Conservation (phyloP, 2,888 invertebrate genomes). For the Acrobasis consociella region DNA sequence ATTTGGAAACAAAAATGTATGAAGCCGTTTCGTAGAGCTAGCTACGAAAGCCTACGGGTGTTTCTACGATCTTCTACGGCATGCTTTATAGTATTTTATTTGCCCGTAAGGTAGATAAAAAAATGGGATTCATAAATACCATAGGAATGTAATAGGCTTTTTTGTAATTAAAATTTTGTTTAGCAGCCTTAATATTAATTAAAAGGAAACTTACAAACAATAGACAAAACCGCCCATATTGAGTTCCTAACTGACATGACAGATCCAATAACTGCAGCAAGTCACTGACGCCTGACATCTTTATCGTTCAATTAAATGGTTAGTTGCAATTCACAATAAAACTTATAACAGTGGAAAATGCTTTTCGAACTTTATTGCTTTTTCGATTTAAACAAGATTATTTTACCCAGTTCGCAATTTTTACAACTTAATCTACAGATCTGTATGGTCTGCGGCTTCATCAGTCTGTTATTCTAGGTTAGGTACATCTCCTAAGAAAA, state of each 20-base stretch:
- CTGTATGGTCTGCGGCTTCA: too few species aligned
- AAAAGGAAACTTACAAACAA: constrained; percentile 36
- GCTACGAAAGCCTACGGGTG: too few species aligned
- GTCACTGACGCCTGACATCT: constrained; percentile 31
- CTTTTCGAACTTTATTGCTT: not conserved
- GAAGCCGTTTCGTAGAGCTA: too few species aligned
- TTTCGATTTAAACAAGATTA: not conserved
- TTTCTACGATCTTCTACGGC: too few species aligned
- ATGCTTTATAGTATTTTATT: too few species aligned
- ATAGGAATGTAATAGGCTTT: not conserved
- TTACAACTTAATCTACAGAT: too few species aligned
- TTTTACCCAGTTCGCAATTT: too few species aligned
- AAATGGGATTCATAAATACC: too few species aligned
- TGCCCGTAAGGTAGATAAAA: too few species aligned
- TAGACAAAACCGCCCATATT: constrained; percentile 32
- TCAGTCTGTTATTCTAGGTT: too few species aligned
- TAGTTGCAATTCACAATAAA: constrained; percentile 27
- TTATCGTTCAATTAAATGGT: constrained; percentile 49
- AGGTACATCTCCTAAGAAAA: too few species aligned
- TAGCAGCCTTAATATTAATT: not conserved
- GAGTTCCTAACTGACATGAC: constrained; percentile 36
- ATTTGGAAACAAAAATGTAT: too few species aligned
- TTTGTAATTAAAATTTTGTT: not conserved
- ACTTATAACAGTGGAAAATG: constrained; percentile 7
- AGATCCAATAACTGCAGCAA: constrained; percentile 26